Conservation (phyloP, 2,113 vertebrate species). For the Rhea pennata region DNA sequence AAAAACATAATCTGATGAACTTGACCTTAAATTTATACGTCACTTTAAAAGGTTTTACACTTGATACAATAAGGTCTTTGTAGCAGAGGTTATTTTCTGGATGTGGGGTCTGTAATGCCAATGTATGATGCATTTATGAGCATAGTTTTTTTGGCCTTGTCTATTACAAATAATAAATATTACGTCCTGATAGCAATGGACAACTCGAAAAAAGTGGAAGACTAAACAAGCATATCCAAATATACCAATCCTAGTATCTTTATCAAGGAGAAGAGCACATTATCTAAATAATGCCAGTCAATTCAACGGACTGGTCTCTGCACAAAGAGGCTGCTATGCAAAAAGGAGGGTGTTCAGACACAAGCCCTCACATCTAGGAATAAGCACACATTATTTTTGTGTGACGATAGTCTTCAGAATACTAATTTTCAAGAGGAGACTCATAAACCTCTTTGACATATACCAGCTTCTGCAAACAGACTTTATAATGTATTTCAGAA, state of each 20-base stretch:
- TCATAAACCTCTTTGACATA: not conserved
- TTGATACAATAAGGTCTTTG: not conserved
- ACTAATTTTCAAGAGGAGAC: not conserved
- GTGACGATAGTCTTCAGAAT: not conserved
- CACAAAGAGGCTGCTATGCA: not conserved
- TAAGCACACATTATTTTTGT: not conserved
- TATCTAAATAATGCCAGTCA: not conserved
- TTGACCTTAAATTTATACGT: not conserved
- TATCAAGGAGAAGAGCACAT: not conserved
- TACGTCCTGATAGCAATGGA: not conserved
- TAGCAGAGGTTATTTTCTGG: not conserved
- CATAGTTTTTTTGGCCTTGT: not conserved
- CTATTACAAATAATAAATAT: not conserved
- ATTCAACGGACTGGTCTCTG: not conserved
- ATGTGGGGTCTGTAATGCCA: not conserved
- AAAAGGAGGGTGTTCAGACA: not conserved
- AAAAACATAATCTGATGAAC: not conserved
- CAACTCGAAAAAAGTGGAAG: not conserved
- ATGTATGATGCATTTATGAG: not conserved
- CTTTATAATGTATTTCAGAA: not conserved
- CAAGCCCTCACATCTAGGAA: not conserved
- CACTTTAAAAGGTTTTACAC: not conserved
- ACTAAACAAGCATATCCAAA: not conserved
- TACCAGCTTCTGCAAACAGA: not conserved
- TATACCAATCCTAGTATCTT: not conserved